Evolutionary conservation across 2,888 invertebrate genomes (phyloP).

Genomic region (Brachylomia viminalis): DNA sequence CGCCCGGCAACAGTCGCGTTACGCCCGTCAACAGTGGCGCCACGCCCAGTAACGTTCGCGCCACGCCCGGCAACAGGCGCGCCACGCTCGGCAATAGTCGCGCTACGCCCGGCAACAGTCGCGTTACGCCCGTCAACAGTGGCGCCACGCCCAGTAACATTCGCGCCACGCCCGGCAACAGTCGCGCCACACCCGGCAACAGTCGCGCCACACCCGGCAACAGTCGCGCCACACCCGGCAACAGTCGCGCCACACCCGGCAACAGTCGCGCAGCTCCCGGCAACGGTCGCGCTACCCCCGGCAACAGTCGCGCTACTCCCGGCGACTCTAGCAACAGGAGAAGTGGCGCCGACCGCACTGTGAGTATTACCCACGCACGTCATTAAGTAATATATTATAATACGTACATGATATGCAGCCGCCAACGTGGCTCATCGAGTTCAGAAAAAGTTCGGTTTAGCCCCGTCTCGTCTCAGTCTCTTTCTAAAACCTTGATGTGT

Average conservation of each 20-base stretch:
- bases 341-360: slow-evolving; percentile 35
- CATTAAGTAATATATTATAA: background rate
- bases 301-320: background rate
- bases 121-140: background rate
- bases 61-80: background rate
- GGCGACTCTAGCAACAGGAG: slow-evolving; percentile 15
- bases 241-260: background rate
- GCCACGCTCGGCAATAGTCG: background rate
- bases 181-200: background rate
- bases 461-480: background rate
- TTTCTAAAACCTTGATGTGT: background rate
- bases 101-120: background rate
- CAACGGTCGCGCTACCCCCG: background rate
- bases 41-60: background rate
- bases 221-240: background rate
- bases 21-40: slow-evolving; percentile 21
- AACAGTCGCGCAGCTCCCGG: background rate
- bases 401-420: background rate
- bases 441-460: background rate
- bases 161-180: background rate
- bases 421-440: background rate
- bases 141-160: slow-evolving; percentile 28
- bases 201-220: background rate
- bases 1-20: background rate
- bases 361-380: slow-evolving; percentile 7